Percentiles rank a stretch among this genome's conserved stretches.
Evolutionary conservation across 2,113 vertebrate genomes (phyloP).

Genomic region (Epinephelus cyanopodus): DNA sequence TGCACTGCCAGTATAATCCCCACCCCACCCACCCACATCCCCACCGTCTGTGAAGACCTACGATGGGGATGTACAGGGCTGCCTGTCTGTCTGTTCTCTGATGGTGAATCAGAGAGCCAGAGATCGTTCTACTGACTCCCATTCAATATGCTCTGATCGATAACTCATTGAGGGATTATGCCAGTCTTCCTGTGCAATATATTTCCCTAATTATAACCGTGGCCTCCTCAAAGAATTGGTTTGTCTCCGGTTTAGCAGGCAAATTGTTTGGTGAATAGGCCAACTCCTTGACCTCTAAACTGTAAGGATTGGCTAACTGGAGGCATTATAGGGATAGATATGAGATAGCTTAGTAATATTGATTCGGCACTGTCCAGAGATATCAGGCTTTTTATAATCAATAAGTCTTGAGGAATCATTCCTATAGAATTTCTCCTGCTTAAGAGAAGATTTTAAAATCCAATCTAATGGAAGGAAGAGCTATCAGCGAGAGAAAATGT

Average conservation of each 20-base stretch:
- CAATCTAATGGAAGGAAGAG: slow-evolving; percentile 41
- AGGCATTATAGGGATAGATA: slow-evolving; percentile 64
- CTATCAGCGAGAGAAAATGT: slow-evolving; percentile 27
- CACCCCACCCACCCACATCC: background rate
- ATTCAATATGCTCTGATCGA: slow-evolving; percentile 46
- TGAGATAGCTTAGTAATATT: slow-evolving; percentile 70
- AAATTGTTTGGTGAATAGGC: slow-evolving; percentile 52
- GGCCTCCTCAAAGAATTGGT: slow-evolving; percentile 1
- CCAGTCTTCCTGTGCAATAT: slow-evolving; percentile 18
- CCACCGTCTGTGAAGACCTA: slow-evolving; percentile 31
- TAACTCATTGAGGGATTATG: slow-evolving; percentile 44
- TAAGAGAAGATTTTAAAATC: slow-evolving; percentile 58
- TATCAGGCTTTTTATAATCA: slow-evolving; percentile 67
- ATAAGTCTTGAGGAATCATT: slow-evolving; percentile 62
- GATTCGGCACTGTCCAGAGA: slow-evolving; percentile 63
- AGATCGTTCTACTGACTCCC: background rate
- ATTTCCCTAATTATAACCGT: slow-evolving; percentile 52
- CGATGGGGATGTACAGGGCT: slow-evolving; percentile 26
- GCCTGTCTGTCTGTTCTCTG: slow-evolving; percentile 25
- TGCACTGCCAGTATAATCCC: slow-evolving; percentile 51
- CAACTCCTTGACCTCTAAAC: slow-evolving; percentile 73
- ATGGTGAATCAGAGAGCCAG: slow-evolving; percentile 40
- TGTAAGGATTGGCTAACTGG: slow-evolving; percentile 66
- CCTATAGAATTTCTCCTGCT: slow-evolving; percentile 50
- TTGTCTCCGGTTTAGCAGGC: slow-evolving; percentile 25